Conservation (phyloP, 1,140 invertebrate species). For the Araneus ventricosus region DNA sequence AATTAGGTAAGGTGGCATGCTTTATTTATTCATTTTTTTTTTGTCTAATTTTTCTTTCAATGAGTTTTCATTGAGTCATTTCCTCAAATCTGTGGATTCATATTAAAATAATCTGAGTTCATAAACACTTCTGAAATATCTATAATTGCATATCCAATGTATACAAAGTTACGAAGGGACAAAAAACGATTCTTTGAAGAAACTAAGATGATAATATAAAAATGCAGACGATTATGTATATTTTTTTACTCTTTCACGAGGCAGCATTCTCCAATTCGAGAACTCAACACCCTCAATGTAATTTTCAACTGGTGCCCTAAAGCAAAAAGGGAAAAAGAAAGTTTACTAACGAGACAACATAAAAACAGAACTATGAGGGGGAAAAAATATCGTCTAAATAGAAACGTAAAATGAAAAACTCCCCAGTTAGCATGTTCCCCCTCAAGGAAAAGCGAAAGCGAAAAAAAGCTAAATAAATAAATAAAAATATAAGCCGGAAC, state of each 20-base stretch:
- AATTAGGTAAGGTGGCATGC: too few relatives aligned
- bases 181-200: not conserved
- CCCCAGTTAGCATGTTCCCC: slow-evolving; percentile 48
- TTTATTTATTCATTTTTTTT: too few relatives aligned
- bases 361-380: not conserved
- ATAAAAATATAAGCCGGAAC: slow-evolving; percentile 37
- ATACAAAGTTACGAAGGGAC: not conserved
- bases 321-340: slow-evolving; percentile 19
- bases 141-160: not conserved
- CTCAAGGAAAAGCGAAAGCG: not conserved
- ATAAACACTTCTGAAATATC: too few relatives aligned
- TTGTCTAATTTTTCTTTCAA: too few relatives aligned
- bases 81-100: too few relatives aligned
- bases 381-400: slow-evolving; percentile 16
- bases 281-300: slow-evolving; percentile 23
- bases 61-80: too few relatives aligned
- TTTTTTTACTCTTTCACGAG: not conserved
- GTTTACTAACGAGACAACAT: slow-evolving; percentile 24
- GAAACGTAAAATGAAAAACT: slow-evolving; percentile 61
- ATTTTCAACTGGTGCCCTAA: slow-evolving; percentile 63
- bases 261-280: not conserved
- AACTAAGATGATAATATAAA: not conserved
- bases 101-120: too few relatives aligned
- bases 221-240: not conserved
- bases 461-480: slow-evolving; percentile 26